Conservation (phyloP, 2,113 vertebrate species). For the Hiodon tergisus region DNA sequence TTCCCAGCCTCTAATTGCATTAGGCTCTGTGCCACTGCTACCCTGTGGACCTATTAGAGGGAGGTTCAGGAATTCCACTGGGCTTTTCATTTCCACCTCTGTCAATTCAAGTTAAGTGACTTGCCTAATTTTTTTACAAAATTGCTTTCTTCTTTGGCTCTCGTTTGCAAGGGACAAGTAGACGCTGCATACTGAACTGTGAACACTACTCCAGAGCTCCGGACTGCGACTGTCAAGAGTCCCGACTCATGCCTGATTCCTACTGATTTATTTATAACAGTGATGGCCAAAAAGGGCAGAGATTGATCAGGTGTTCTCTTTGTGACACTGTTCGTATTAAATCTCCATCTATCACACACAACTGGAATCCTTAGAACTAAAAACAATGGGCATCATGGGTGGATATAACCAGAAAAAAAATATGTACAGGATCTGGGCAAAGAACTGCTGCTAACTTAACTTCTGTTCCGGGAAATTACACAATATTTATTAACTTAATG, state of each 20-base stretch:
- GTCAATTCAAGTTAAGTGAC: constrained; percentile 25
- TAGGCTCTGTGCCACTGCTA: constrained; percentile 38
- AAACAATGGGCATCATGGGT: too few species aligned
- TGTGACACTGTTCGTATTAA: too few species aligned
- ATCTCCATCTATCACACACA: too few species aligned
- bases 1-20: constrained; percentile 56
- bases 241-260: background rate
- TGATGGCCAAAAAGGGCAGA: background rate
- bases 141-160: constrained; percentile 17
- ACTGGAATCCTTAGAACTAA: too few species aligned
- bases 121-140: constrained; percentile 21
- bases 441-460: too few species aligned
- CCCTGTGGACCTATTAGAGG: constrained; percentile 46
- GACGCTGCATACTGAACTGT: background rate
- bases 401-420: too few species aligned
- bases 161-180: background rate
- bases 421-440: too few species aligned
- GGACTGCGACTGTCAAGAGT: background rate
- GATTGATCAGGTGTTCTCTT: background rate
- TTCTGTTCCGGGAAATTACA: too few species aligned
- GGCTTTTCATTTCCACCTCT: constrained; percentile 30
- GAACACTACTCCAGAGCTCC: background rate
- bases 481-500: too few species aligned
- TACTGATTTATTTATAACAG: background rate
- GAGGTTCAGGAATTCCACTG: constrained; percentile 41